Evolutionary conservation across 2,888 invertebrate genomes (phyloP).

Genomic region (Phytoseiulus persimilis): DNA sequence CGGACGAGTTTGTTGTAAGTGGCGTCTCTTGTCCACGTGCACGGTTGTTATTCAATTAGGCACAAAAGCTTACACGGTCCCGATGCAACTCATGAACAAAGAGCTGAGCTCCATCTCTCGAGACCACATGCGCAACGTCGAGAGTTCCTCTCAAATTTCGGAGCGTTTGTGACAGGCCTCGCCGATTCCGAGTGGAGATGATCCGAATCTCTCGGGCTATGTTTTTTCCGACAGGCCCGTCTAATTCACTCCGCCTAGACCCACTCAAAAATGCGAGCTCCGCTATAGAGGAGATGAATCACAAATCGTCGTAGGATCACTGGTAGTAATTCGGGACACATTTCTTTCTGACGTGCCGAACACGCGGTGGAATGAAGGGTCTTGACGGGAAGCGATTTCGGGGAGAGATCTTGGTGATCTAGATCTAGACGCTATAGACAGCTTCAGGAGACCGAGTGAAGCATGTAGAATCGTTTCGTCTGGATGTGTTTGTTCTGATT

Average conservation of each 20-base stretch:
- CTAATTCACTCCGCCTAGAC: too few species aligned
- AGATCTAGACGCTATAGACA: neutral
- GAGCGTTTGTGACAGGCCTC: neutral
- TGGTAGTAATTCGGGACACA: too few species aligned
- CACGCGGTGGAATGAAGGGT: neutral
- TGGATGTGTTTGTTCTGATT: neutral
- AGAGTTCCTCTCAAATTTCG: neutral
- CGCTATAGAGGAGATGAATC: too few species aligned
- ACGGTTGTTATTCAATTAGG: neutral
- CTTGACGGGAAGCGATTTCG: neutral
- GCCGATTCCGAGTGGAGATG: too few species aligned
- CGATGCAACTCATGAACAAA: neutral
- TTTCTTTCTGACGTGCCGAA: neutral
- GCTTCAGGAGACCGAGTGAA: too few species aligned
- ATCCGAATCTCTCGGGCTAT: too few species aligned
- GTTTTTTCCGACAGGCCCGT: too few species aligned
- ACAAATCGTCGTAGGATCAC: too few species aligned
- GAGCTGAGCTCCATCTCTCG: neutral
- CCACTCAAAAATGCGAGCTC: too few species aligned
- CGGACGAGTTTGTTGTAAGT: neutral
- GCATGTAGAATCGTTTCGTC: neutral
- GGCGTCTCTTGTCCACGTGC: neutral
- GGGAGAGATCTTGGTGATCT: neutral
- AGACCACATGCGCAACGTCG: too few species aligned
- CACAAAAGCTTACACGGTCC: neutral